These are phyloP conservation scores for Mesochorus sp. DNA, from an alignment of 2,888 invertebrate species.

Conservation along the genomic window DNA sequence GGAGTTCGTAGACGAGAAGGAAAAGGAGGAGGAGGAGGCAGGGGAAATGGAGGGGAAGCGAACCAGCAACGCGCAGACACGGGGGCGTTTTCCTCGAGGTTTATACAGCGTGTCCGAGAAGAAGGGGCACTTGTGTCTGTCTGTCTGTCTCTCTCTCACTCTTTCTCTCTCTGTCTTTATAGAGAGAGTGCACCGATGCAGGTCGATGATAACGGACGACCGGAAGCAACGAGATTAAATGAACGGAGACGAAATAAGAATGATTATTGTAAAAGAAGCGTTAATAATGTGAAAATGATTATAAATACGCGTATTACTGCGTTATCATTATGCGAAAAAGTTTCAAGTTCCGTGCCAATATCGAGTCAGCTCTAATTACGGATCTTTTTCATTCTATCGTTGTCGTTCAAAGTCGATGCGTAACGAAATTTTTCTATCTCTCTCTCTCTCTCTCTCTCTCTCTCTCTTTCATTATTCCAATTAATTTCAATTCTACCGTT, in stretches of 20 bases:
- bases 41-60: background rate
- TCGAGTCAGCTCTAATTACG: conserved; percentile 20
- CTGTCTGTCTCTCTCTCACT: background rate
- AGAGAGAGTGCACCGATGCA: conserved; percentile 44
- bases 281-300: background rate
- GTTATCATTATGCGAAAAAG: background rate
- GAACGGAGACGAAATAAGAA: conserved; percentile 27
- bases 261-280: conserved; percentile 1
- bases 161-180: background rate
- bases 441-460: too few species aligned
- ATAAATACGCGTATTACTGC: background rate
- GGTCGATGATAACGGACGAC: conserved; percentile 52
- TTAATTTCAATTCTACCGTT: background rate
- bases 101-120: conserved; percentile 40
- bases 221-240: conserved; percentile 52
- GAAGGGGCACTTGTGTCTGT: conserved; percentile 15
- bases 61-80: conserved; percentile 30
- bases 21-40: background rate
- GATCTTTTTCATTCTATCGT: background rate
- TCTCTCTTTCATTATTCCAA: too few species aligned
- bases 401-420: too few species aligned
- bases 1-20: background rate
- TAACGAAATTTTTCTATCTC: too few species aligned
- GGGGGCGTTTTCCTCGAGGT: conserved; percentile 58
- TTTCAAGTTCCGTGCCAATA: conserved; percentile 36